Conservation (phyloP, 2,113 vertebrate species). For the Sus scrofa region DNA sequence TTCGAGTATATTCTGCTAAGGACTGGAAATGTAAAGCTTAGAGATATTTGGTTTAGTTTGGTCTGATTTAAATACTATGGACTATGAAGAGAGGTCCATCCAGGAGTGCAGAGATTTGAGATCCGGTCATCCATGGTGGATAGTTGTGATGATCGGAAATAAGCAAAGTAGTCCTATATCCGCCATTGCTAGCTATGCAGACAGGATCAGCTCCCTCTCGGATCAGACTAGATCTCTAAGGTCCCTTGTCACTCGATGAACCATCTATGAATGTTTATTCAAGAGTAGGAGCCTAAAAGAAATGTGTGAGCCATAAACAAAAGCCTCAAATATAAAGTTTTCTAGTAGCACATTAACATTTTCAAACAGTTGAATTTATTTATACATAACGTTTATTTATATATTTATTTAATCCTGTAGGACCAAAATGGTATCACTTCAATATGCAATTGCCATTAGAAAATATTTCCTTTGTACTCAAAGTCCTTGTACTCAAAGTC, state of each 20-base stretch:
- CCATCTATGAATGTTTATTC: neutral
- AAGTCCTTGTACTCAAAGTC: constrained; percentile 18
- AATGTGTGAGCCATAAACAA: neutral
- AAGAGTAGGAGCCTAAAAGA: constrained; percentile 22
- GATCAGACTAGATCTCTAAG: neutral
- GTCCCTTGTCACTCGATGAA: neutral
- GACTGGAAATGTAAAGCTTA: neutral
- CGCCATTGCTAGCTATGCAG: neutral
- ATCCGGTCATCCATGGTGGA: neutral
- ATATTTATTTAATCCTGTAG: neutral
- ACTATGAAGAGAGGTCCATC: neutral
- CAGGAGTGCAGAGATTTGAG: neutral
- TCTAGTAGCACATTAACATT: neutral
- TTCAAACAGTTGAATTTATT: neutral
- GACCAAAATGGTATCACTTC: neutral
- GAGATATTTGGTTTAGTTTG: neutral
- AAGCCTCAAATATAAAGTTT: neutral
- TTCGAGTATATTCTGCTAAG: neutral
- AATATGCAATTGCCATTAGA: neutral
- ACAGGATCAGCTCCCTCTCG: neutral
- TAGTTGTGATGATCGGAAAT: too few species aligned
- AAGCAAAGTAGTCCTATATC: too few species aligned
- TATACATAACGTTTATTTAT: neutral
- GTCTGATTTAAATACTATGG: neutral
- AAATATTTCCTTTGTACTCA: neutral